phyloP scores from a whole-genome alignment of 2,888 invertebrate genomes.

The Xylota sylvarum region DNA sequence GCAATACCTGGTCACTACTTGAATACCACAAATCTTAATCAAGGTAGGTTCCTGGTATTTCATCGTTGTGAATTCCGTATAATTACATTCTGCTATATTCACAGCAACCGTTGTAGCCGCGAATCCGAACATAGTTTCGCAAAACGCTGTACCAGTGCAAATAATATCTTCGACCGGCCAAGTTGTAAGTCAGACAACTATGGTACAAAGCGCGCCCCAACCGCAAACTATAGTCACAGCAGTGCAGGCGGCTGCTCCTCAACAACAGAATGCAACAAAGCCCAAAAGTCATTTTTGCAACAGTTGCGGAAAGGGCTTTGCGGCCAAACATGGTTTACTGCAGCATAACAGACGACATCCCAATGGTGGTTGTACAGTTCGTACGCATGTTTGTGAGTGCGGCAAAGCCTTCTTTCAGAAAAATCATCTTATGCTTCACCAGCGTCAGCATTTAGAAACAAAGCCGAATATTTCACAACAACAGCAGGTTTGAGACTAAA shows the following conservation, averaged over 20 bases:
- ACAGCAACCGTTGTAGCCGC: conserved; percentile 83
- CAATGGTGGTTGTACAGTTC: conserved; percentile 91
- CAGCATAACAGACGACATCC: conserved; percentile 93
- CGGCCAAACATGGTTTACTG: conserved; percentile 92
- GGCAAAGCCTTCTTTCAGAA: conserved; percentile 95
- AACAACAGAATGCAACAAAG: conserved; percentile 85
- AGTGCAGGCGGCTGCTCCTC: conserved; percentile 82
- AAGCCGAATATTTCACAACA: conserved; percentile 84
- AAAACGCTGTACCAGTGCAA: conserved; percentile 85
- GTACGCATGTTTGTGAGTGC: conserved; percentile 93
- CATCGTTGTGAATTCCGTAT: not conserved
- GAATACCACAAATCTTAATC: conserved; percentile 83
- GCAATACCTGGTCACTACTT: conserved; percentile 90
- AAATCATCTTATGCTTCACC: conserved; percentile 92
- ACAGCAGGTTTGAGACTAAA: conserved; percentile 83
- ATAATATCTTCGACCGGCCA: conserved; percentile 85
- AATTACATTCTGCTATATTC: not conserved
- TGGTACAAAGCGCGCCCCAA: conserved; percentile 84
- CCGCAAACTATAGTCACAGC: conserved; percentile 83
- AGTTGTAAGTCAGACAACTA: conserved; percentile 84
- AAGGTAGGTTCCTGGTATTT: conserved; percentile 78
- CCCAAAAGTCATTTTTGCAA: conserved; percentile 92
- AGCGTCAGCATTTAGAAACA: conserved; percentile 89
- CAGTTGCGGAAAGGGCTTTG: conserved; percentile 93
- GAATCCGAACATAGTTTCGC: conserved; percentile 84